These are phyloP conservation scores for Cyprinodon tularosa DNA, from an alignment of 2,113 vertebrate genomes.

Conservation along the genomic window DNA sequence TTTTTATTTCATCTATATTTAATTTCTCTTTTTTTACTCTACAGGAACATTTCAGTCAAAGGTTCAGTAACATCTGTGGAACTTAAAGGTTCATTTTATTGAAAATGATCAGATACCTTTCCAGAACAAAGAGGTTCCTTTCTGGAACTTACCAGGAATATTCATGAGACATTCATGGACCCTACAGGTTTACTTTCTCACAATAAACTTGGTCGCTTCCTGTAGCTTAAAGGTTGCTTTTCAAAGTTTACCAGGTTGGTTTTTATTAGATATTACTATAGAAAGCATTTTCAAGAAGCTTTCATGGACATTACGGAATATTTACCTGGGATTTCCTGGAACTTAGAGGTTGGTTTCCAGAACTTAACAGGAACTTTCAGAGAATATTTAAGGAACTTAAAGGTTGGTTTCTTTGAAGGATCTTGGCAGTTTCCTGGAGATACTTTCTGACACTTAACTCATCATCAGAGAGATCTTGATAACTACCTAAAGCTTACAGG, in stretches of 20 bases:
- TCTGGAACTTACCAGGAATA: not conserved
- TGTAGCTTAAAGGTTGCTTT: no score
- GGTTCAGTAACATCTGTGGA: no score
- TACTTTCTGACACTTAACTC: no score
- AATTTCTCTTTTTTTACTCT: not conserved
- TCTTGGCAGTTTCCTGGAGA: no score
- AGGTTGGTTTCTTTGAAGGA: no score
- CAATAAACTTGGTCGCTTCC: not conserved
- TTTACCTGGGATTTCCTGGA: not conserved
- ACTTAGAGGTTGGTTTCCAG: not conserved
- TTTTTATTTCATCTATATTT: no score
- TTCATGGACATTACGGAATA: not conserved
- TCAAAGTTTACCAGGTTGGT: not conserved
- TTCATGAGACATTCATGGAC: not conserved
- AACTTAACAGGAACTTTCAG: not conserved
- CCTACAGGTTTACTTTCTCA: not conserved
- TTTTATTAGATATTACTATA: not conserved
- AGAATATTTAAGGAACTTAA: not conserved
- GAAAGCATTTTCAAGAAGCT: not conserved
- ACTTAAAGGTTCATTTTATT: not conserved
- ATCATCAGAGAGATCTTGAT: not conserved
- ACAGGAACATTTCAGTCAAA: not conserved
- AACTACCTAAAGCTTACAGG: not conserved
- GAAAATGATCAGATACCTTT: no score
- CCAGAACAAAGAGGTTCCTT: no score